phyloP scores from a whole-genome alignment of 2,888 invertebrate species.

The Vesta saturnalis region DNA sequence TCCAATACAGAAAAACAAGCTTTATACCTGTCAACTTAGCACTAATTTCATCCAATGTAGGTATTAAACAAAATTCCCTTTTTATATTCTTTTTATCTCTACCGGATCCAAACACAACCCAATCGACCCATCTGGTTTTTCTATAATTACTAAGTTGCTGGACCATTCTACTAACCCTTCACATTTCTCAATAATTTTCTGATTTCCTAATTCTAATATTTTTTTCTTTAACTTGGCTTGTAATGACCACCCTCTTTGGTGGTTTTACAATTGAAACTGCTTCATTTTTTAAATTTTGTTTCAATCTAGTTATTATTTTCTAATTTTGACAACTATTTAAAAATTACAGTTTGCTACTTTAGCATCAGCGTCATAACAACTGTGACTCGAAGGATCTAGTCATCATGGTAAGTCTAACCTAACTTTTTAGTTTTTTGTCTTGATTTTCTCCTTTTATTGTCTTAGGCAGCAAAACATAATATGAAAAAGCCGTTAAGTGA shows the following conservation, averaged over 20 bases:
- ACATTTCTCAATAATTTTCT: conserved; percentile 3
- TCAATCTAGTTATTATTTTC: too few species aligned
- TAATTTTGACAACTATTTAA: too few species aligned
- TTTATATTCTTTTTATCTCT: conserved; percentile 3
- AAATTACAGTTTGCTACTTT: too few species aligned
- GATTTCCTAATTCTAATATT: neutral
- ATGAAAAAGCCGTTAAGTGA: too few species aligned
- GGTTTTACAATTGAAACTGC: neutral
- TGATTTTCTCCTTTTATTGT: too few species aligned
- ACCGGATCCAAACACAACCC: neutral
- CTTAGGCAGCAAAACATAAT: too few species aligned
- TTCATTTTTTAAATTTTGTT: neutral
- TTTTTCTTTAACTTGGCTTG: neutral
- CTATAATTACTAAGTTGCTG: neutral
- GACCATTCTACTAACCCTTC: neutral
- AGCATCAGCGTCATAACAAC: too few species aligned
- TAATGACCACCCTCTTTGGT: neutral
- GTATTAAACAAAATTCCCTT: conserved; percentile 3
- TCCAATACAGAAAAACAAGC: neutral
- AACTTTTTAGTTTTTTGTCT: too few species aligned
- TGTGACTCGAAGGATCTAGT: too few species aligned
- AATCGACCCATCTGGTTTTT: too few species aligned
- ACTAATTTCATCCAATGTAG: neutral
- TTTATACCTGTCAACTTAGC: neutral
- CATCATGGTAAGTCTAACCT: too few species aligned